Evolutionary conservation across 2,888 invertebrate species (phyloP).

Genomic region (Ischnus inquisitorius): DNA sequence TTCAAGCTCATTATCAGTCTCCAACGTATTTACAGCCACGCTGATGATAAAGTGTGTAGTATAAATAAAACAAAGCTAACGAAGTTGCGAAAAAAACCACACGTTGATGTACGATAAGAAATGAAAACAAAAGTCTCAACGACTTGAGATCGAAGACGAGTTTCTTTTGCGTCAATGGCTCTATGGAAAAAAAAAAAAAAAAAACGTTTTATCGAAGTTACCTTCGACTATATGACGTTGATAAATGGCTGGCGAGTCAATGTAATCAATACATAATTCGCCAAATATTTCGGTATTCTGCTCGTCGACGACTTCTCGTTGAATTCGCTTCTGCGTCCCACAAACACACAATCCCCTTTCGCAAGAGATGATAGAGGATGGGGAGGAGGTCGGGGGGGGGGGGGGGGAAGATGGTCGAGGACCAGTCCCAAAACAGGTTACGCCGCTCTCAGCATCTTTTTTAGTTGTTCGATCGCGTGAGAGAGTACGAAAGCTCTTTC

Average conservation of each 20-base stretch:
- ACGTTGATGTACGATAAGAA: neutral
- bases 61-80: neutral
- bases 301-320: constrained; percentile 5
- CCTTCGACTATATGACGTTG: neutral
- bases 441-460: constrained; percentile 40
- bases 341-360: constrained; percentile 62
- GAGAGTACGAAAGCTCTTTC: constrained; percentile 63
- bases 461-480: constrained; percentile 63
- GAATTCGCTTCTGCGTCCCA: constrained; percentile 63
- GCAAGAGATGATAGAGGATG: constrained; percentile 55
- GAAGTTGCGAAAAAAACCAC: neutral
- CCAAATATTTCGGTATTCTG: constrained; percentile 2
- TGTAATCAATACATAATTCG: neutral
- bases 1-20: neutral
- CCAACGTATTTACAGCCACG: neutral
- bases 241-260: neutral
- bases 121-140: neutral
- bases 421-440: constrained; percentile 70
- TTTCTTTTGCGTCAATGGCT: no score
- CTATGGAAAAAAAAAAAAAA: neutral
- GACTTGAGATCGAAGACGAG: no score
- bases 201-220: neutral
- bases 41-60: neutral
- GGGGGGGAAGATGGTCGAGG: constrained; percentile 38
- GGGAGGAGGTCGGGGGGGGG: constrained; percentile 44